phyloP scores from a whole-genome alignment of 2,113 vertebrate species.

The Apus apus region DNA sequence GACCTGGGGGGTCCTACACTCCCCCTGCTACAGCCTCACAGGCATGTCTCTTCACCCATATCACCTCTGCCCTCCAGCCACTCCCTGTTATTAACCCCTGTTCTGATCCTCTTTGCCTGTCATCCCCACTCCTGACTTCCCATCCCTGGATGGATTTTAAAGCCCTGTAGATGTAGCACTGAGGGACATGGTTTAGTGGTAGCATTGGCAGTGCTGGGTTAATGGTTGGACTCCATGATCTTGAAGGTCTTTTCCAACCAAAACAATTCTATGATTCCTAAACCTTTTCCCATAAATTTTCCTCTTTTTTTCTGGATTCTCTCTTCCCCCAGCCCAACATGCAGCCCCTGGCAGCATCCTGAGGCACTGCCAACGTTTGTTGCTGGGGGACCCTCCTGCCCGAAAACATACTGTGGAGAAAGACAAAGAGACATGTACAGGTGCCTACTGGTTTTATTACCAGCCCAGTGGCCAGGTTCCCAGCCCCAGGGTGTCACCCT shows the following conservation, averaged over 20 bases:
- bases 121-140: neutral
- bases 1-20: no score
- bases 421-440: neutral
- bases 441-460: neutral
- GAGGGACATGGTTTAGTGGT: no score
- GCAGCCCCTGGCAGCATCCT: neutral
- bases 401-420: fast-evolving
- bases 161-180: no score
- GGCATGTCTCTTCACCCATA: neutral
- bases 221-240: no score
- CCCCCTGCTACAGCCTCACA: neutral
- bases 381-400: neutral
- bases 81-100: neutral
- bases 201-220: no score
- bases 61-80: fast-evolving
- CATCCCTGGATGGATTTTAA: no score
- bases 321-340: neutral
- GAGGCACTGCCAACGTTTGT: neutral
- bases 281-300: neutral
- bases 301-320: neutral
- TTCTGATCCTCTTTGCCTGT: neutral
- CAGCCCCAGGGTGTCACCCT: neutral
- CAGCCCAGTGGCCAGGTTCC: neutral
- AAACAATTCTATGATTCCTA: no score
- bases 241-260: no score